phyloP scores from a whole-genome alignment of 2,113 vertebrate species.

The Channa argus region DNA sequence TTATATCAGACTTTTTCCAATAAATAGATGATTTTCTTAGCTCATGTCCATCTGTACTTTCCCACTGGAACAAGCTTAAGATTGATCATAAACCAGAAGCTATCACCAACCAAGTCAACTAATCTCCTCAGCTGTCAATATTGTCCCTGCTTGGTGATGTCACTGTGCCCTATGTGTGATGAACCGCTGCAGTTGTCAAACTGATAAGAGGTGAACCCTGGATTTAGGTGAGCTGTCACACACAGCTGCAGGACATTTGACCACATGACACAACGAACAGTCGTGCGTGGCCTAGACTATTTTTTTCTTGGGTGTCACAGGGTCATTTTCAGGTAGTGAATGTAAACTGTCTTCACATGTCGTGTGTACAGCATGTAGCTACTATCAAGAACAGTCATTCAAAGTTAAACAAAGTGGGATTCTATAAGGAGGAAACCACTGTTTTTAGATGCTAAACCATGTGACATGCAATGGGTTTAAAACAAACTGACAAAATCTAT shows the following conservation, averaged over 20 bases:
- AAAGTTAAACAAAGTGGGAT: too few relatives aligned
- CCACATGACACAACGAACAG: background rate
- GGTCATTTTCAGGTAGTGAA: background rate
- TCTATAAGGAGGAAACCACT: too few relatives aligned
- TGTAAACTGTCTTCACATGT: background rate
- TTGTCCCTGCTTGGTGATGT: constrained; percentile 41
- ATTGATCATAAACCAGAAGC: background rate
- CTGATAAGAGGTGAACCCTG: constrained; percentile 77
- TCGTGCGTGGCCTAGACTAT: background rate
- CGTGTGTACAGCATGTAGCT: too few relatives aligned
- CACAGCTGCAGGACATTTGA: background rate
- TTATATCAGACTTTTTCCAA: background rate
- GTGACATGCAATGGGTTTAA: too few relatives aligned
- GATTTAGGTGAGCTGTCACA: constrained; percentile 38
- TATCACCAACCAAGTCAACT: background rate
- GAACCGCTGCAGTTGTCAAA: constrained; percentile 14
- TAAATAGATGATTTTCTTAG: background rate
- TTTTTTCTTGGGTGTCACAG: background rate
- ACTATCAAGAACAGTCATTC: too few relatives aligned
- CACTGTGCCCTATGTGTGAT: constrained; percentile 21
- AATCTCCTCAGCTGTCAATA: constrained; percentile 4
- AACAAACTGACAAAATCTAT: too few relatives aligned
- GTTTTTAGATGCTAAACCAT: too few relatives aligned
- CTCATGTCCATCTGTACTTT: background rate
- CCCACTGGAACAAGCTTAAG: background rate